phyloP scores from a whole-genome alignment of 2,113 vertebrate species.

The Nipponia nippon region DNA sequence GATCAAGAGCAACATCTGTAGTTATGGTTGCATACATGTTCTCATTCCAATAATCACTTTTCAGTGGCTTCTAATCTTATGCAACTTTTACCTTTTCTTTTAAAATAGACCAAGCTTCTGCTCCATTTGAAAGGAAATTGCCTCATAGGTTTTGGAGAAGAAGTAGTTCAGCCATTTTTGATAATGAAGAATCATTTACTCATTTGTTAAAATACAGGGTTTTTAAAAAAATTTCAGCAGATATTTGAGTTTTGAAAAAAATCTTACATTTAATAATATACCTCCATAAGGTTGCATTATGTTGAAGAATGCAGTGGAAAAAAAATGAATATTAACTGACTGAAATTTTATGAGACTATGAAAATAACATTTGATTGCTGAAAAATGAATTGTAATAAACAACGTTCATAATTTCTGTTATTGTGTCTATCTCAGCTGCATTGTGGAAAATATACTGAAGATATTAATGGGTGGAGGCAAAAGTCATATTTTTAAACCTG shows the following conservation, averaged over 20 bases:
- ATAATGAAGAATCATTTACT: not conserved
- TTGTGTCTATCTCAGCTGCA: not conserved
- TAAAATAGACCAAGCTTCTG: not conserved
- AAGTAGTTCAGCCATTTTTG: not conserved
- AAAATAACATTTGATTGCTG: not conserved
- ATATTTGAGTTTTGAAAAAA: not conserved
- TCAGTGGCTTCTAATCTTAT: not conserved
- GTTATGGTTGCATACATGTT: not conserved
- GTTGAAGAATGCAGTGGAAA: not conserved
- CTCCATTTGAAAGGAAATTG: not conserved
- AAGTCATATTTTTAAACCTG: not conserved
- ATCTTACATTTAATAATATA: not conserved
- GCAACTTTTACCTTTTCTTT: not conserved
- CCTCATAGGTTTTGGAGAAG: not conserved
- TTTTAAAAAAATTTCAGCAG: not conserved
- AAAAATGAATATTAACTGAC: not conserved
- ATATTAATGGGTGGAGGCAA: not conserved
- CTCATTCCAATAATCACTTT: not conserved
- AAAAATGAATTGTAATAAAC: not conserved
- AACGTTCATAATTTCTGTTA: not conserved
- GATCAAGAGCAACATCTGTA: not conserved
- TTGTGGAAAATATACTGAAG: not conserved
- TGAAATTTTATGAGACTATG: not conserved
- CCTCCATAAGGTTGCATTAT: not conserved
- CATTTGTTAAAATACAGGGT: not conserved